A percentile compares a stretch with the other conserved stretches of the same genome.
phyloP scores from a whole-genome alignment of 23 tunicate genomes.

The Trididemnum clinides region DNA sequence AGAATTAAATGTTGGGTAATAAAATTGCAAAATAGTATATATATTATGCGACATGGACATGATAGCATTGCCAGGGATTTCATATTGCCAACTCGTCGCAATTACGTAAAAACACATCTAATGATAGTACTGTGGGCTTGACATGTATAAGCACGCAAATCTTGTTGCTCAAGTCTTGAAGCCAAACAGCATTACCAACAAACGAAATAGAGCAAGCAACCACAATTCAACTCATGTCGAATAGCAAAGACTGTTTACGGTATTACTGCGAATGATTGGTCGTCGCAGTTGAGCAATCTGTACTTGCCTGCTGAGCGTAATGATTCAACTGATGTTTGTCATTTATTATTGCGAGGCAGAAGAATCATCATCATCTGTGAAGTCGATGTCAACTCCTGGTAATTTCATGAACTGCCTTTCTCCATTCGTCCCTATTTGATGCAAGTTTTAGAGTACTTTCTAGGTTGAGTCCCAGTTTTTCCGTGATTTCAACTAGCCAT shows the following conservation, averaged over 20 bases:
- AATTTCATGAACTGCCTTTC: no score
- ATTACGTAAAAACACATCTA: neutral
- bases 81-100: neutral
- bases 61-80: neutral
- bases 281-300: no score
- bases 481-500: no score
- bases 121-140: no score
- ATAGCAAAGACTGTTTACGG: neutral
- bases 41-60: neutral
- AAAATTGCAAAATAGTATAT: neutral
- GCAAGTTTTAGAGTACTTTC: no score
- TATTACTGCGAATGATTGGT: neutral
- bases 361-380: no score
- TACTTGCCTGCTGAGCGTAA: no score
- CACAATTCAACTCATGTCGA: conserved; percentile 6
- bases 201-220: conserved; percentile 9
- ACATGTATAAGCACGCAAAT: no score
- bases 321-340: no score
- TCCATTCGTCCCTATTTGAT: no score
- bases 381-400: no score
- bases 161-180: conserved; percentile 13
- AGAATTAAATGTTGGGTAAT: conserved; percentile 5
- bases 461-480: no score
- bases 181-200: neutral
- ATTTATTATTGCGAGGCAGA: neutral